Evolutionary conservation across 1,140 invertebrate species (phyloP), one percentile per base, ranked within the genome.

Genomic region (Antheraea pernyi): DNA sequence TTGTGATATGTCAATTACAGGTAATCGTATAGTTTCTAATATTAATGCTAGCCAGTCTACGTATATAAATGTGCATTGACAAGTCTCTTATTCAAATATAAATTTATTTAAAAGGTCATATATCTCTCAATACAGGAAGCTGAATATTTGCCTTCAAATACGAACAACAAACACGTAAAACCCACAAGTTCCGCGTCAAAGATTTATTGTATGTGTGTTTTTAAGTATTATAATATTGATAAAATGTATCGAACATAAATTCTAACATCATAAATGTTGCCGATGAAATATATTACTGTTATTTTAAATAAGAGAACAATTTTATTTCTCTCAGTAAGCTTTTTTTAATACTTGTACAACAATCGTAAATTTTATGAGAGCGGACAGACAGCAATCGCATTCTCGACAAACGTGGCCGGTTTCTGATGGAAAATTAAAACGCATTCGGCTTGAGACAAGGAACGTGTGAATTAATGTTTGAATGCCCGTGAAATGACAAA

Each of bases 401-500:
- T n/a, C 18, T 18, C 10, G 0, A 19, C 19, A 30, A 61, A 61
- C 39, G 39, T 11, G 39, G 39, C 39, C 39, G 39, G 11, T 4
- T 42, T 42, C 39, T 11, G 39, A 42, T 11, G 39, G 71, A 70
- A 80, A 80, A 82, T 80, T 82, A 82, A 83, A 83, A 81, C 9
- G 74, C 75, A 72, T 72, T 72, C 73, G 46, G 70, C 16, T 65
- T 68, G 80, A 80, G 78, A 80, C 76, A 73, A 85, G 79, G 79
- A 80, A 83, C 77, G 80, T 80, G 78, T 76, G 81, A 89, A 89
- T 88, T 82, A 86, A 86, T 72, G 79, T 65, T 85, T 84, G 82
- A 88, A 84, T 77, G 77, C 67, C 78, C 86, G 84, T 90, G 86
- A 88, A 90, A 90, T 88, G 80, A 89, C 82, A 84, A 73, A 65